These are phyloP conservation scores for Dendrocincla fuliginosa DNA, from an alignment of 2,797 vertebrate genomes.

Conservation along the genomic window DNA sequence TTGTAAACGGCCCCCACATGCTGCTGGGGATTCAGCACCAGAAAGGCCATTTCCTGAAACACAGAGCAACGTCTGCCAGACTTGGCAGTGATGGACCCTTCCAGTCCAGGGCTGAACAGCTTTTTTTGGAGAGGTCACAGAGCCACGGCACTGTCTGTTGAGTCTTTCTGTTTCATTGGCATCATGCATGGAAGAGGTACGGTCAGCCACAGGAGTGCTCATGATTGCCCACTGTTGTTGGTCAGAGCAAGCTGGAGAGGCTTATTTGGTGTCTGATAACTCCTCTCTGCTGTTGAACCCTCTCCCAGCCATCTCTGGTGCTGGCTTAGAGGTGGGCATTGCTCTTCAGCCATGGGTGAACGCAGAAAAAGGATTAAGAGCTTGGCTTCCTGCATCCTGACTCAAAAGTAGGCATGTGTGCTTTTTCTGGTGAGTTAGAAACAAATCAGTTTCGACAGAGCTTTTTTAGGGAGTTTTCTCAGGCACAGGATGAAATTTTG, in stretches of 20 bases:
- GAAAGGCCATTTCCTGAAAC: neutral
- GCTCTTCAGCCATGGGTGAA: neutral
- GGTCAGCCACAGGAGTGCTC: neutral
- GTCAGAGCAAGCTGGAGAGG: neutral
- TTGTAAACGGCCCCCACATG: neutral
- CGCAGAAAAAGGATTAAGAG: neutral
- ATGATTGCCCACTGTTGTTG: accelerated
- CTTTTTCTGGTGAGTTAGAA: conserved; percentile 43
- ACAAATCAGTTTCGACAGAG: conserved; percentile 13
- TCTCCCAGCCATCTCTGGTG: neutral
- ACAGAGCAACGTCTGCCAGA: accelerated
- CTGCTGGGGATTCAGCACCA: neutral
- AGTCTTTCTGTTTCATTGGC: neutral
- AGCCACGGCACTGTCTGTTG: neutral
- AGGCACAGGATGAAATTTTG: conserved; percentile 65
- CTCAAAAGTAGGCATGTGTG: conserved; percentile 55
- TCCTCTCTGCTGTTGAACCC: neutral
- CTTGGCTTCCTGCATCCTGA: conserved; percentile 7
- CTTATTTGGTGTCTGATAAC: neutral
- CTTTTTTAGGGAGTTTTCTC: conserved; percentile 70
- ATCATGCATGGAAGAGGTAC: accelerated
- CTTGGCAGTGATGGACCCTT: neutral
- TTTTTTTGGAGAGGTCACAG: neutral
- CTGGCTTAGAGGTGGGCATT: neutral
- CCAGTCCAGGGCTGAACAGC: neutral